Conservation (phyloP, 2,888 invertebrate species). For the Polylopha cassiicola region DNA sequence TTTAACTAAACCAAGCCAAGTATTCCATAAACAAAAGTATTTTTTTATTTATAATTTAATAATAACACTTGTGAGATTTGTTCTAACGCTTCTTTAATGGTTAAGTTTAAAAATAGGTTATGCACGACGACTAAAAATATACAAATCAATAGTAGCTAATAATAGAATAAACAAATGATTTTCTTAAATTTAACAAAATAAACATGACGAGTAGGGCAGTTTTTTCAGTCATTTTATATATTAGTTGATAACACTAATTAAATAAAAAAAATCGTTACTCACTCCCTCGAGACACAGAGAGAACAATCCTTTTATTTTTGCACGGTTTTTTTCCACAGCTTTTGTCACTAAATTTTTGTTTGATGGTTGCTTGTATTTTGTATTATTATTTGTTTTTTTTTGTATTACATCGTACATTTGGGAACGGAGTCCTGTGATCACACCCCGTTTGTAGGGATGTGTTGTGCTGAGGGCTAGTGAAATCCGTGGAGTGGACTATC, state of each 20-base stretch:
- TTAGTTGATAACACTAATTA: neutral
- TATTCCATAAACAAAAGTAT: no score
- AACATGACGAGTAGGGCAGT: no score
- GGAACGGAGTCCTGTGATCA: slow-evolving; percentile 58
- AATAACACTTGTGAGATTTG: no score
- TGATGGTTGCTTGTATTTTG: slow-evolving; percentile 24
- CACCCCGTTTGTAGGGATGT: slow-evolving; percentile 63
- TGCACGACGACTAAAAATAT: slow-evolving; percentile 11
- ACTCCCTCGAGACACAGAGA: slow-evolving; percentile 24
- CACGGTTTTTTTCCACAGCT: slow-evolving; percentile 22
- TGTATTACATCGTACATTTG: slow-evolving; percentile 60
- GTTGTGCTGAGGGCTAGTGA: slow-evolving; percentile 48
- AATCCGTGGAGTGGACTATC: slow-evolving; percentile 40
- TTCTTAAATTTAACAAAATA: neutral
- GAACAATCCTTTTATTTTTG: slow-evolving; percentile 14
- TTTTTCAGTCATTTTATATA: no score
- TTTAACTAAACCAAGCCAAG: slow-evolving; percentile 10
- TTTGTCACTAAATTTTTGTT: slow-evolving; percentile 16
- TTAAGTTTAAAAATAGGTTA: slow-evolving; percentile 17
- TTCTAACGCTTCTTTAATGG: no score
- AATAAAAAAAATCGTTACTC: slow-evolving; percentile 55
- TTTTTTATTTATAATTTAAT: no score
- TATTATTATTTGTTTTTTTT: slow-evolving; percentile 45
- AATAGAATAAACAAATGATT: no score
- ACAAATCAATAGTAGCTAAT: slow-evolving; percentile 5